phyloP scores from a whole-genome alignment of 2,888 invertebrate genomes.

The Loripinus fragilis region DNA sequence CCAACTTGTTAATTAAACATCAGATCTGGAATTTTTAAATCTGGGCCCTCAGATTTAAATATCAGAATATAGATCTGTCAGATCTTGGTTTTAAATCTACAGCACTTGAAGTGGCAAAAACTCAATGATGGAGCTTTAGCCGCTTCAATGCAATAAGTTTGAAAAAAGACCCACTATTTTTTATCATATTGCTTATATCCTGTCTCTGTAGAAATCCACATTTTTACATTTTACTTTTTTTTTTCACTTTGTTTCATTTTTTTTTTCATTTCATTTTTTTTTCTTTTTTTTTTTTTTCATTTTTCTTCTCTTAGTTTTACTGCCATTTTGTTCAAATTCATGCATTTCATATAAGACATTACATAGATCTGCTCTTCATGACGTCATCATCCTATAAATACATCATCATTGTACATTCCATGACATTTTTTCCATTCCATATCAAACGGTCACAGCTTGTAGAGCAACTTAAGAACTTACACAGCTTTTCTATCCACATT shows the following conservation, averaged over 20 bases:
- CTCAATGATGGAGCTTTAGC: too few species aligned
- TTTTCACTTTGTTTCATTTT: not conserved
- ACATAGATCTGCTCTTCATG: slow-evolving; percentile 8
- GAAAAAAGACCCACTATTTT: not conserved
- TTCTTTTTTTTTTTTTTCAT: not conserved
- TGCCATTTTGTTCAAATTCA: slow-evolving; percentile 20
- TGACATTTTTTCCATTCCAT: slow-evolving; percentile 16
- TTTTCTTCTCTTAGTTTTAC: slow-evolving; percentile 5
- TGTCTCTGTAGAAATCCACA: not conserved
- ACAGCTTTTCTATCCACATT: too few species aligned
- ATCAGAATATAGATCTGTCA: too few species aligned
- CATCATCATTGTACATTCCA: slow-evolving; percentile 16
- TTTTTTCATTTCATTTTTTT: not conserved
- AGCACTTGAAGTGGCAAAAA: too few species aligned
- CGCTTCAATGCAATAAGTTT: too few species aligned
- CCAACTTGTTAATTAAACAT: not conserved
- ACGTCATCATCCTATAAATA: slow-evolving; percentile 6
- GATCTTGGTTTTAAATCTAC: too few species aligned
- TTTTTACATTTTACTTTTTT: not conserved
- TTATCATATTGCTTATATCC: too few species aligned
- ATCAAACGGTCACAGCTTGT: not conserved
- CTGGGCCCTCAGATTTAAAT: too few species aligned
- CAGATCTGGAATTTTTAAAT: too few species aligned
- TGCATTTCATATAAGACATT: not conserved
- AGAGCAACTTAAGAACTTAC: too few species aligned